Base-by-base conservation (phyloP, 2,797 vertebrate genomes). In the Thaleichthys pacificus region DNA sequence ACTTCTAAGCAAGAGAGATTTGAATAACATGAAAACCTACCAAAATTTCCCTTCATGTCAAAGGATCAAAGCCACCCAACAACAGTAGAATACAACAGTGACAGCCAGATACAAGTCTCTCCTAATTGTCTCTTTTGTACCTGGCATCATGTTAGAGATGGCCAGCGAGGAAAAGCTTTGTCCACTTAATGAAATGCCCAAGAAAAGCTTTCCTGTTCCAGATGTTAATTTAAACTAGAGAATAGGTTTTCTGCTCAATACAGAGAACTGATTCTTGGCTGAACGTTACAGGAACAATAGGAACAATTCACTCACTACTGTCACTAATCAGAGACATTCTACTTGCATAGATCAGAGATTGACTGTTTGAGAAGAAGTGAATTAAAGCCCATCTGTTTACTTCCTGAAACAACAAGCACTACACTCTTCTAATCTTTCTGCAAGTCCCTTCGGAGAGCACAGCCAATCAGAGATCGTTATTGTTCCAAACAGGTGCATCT, bases 281-380 rank as follows among this genome's bases (percentile, higher is more conserved):
- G 47, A 8, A 67, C 24, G 56, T 67, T 54, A 19, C 7, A 26
- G 47, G 47, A 67, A 67, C 66, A 67, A 66, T 51, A 24, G 49
- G 49, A 24, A 47, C 42, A 12, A 54, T 54, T 67, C 66, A 30
- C 26, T 12, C 66, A 32, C 24, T 5, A 17, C 24, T 49, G 2
- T 51, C 35, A 65, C 63, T 35, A 67, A 56, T 67, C 66, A 67
- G 28, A 11, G 15, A 49, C 17, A 17, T n/a, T 5, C 6, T 47
- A 26, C 51, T 30, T 57, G 63, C 57, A 38, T 72, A 66, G 63
- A 61, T 58, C 57, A 38, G 30, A 66, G 42, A 63, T 24, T 66
- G 58, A 42, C 65, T 66, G 22, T 66, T 72, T 49, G 54, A 64
- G 35, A 47, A 63, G 65, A 60, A 66, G 65, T 66, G 65, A 58